Conservation (phyloP, 92 coral and sea anemone species). For the Anthopleura xanthogrammica region DNA sequence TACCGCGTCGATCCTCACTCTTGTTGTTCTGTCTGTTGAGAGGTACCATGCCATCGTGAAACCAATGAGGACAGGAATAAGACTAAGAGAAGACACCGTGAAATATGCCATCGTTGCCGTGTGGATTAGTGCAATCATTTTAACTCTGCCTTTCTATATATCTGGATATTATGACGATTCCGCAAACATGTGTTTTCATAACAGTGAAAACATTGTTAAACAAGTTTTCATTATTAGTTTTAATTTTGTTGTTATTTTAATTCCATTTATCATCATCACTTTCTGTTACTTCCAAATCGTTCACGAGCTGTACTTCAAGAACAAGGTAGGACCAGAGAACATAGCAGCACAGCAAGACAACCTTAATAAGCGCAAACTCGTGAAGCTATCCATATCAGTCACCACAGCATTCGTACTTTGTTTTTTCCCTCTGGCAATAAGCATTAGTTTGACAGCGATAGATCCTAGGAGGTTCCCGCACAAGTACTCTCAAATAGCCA, state of each 20-base stretch:
- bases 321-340: neutral
- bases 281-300: neutral
- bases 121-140: conserved; percentile 46
- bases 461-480: neutral
- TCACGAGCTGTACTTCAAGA: neutral
- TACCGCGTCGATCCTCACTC: conserved; percentile 46
- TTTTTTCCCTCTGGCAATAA: neutral
- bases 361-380: neutral
- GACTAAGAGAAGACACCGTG: conserved; percentile 23
- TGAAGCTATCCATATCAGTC: neutral
- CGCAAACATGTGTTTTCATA: neutral
- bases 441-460: neutral
- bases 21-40: conserved; percentile 54
- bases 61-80: conserved; percentile 10
- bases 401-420: neutral
- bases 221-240: too few relatives aligned
- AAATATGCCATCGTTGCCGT: conserved; percentile 37
- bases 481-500: neutral
- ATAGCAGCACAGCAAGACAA: neutral
- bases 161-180: neutral
- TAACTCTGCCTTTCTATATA: conserved; percentile 34
- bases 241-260: neutral
- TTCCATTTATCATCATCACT: conserved; percentile 3
- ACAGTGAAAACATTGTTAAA: neutral
- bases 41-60: conserved; percentile 39